These are phyloP conservation scores for Salminus brasiliensis DNA, from an alignment of 2,113 vertebrate genomes.

Conservation along the genomic window DNA sequence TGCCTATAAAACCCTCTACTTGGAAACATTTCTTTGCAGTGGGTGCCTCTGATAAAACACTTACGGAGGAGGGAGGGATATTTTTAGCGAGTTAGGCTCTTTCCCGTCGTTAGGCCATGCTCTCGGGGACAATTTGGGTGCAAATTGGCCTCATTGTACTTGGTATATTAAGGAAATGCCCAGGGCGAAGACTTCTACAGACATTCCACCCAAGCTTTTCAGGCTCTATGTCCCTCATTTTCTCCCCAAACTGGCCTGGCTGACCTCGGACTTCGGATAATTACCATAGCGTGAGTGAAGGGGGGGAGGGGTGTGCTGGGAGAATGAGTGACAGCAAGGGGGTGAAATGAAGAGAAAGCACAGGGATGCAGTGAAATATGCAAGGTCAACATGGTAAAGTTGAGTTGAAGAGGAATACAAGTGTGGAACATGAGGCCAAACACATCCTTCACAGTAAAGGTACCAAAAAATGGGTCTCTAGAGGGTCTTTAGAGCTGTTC, in stretches of 20 bases:
- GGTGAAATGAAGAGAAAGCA: background rate
- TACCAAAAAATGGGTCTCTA: no score
- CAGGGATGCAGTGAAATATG: background rate
- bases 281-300: conserved; percentile 15
- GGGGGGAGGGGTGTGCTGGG: background rate
- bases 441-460: no score
- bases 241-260: conserved; percentile 14
- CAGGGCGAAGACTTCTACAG: conserved; percentile 31
- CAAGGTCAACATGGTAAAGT: background rate
- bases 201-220: conserved; percentile 40
- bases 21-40: background rate
- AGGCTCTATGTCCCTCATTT: conserved; percentile 15
- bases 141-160: conserved; percentile 42
- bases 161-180: conserved; percentile 42
- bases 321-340: background rate
- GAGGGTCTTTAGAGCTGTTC: no score
- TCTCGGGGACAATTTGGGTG: conserved; percentile 12
- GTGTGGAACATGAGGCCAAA: background rate
- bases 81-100: background rate
- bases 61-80: background rate
- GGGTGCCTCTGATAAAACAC: conserved; percentile 1
- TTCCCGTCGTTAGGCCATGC: background rate
- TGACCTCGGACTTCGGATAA: conserved; percentile 33
- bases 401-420: background rate
- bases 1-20: conserved; percentile 14